Base-by-base conservation (phyloP, 2,888 invertebrate species). In the Tryphoninae sp. region DNA sequence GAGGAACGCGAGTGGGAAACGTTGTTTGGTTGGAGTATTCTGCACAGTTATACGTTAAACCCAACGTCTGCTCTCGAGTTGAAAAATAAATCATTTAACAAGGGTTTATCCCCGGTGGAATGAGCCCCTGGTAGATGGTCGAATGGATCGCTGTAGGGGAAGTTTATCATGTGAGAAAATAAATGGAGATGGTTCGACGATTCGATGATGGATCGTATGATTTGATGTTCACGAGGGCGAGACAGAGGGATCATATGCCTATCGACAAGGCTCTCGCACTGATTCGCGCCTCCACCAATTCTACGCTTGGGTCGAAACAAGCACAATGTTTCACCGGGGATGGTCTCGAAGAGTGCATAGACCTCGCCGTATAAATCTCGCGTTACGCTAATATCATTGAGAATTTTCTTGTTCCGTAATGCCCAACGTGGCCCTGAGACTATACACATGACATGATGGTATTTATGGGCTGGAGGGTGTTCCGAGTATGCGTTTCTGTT, bases 361-460 rank as follows among this genome's bases (percentile, higher is more conserved):
- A 65, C 23, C 62, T 16, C 16, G 79, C 75, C 73, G 78, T 78
- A 82, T 85, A 85, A 86, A 86, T 85, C 80, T 83, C 79, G 75
- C 80, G 81, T 85, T 83, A 82, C 80, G 84, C 86, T 86, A 86
- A 87, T 87, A 85, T 82, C 45, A 78, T 72, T 76, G 80, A 80
- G 80, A 83, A 83, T 84, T 83, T 84, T 78, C 76, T 67, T 58
- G 53, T 22, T 19, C 40, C 49, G 72, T 64, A 81, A 83, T 81
- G 51, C 64, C 19, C 45, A 8, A 61, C 33, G 67, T 72, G 62
- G 74, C 49, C 42, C 23, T 69, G 74, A 53, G 64, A 75, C 74
- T 67, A 11, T 26, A 76, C 61, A 71, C 33, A 33, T 62, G 67
- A 65, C 59, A 65, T 65, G 26, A 69, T 80, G 65, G 67, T 73